These are phyloP conservation scores for Elymnias hypermnestra DNA, from an alignment of 1,140 invertebrate species.

Conservation along the genomic window DNA sequence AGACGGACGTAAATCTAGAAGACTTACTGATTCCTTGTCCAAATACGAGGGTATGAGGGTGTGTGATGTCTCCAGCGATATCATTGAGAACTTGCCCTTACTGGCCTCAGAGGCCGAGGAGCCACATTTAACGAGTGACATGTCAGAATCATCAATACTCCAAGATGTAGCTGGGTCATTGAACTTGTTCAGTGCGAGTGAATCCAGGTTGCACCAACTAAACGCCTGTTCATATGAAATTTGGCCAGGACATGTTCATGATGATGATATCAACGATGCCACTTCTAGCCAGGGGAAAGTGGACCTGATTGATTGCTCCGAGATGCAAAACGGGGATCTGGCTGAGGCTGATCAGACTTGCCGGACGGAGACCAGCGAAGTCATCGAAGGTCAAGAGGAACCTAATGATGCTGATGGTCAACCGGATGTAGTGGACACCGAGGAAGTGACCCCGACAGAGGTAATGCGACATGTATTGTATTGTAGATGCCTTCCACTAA, in stretches of 20 bases:
- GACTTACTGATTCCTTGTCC: constrained; percentile 48
- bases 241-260: constrained; percentile 60
- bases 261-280: no score
- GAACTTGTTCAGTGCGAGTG: constrained; percentile 61
- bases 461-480: constrained; percentile 69
- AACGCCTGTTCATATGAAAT: constrained; percentile 56
- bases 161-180: constrained; percentile 66
- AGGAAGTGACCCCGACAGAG: constrained; percentile 73
- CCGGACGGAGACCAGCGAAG: constrained; percentile 40
- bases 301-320: constrained; percentile 69
- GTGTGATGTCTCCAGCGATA: constrained; percentile 60
- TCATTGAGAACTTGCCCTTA: constrained; percentile 57
- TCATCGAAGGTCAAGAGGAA: constrained; percentile 27
- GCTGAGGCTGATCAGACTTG: constrained; percentile 73
- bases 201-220: constrained; percentile 53
- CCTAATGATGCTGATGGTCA: constrained; percentile 42
- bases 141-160: constrained; percentile 50
- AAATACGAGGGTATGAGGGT: constrained; percentile 64
- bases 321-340: constrained; percentile 70
- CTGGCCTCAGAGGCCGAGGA: constrained; percentile 43
- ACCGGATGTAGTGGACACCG: constrained; percentile 72
- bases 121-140: constrained; percentile 36
- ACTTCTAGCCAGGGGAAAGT: constrained; percentile 67
- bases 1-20: constrained; percentile 46
- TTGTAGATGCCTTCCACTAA: constrained; percentile 65